These are phyloP conservation scores for Oligia fasciuncula DNA, from an alignment of 2,888 invertebrate species.

Conservation along the genomic window DNA sequence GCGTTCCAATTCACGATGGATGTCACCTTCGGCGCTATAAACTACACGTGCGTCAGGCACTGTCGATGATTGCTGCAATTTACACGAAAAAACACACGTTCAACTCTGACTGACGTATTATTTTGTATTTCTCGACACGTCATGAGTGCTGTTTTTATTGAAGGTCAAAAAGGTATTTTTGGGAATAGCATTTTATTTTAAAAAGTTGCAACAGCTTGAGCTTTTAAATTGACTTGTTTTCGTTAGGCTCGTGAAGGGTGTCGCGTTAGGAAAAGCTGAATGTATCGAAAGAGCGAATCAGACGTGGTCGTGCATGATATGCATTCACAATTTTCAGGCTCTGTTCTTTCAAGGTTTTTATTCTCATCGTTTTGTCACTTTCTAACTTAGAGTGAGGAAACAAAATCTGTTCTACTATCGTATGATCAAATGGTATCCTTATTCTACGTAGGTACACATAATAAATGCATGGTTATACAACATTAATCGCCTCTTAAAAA, in stretches of 20 bases:
- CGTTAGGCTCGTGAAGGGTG: no score
- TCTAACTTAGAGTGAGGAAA: neutral
- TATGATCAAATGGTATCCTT: constrained; percentile 7
- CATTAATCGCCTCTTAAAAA: constrained; percentile 42
- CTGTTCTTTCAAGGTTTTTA: neutral
- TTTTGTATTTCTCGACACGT: constrained; percentile 30
- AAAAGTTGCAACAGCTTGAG: neutral
- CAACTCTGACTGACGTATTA: constrained; percentile 17
- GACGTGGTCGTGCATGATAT: neutral
- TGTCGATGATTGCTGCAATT: constrained; percentile 47
- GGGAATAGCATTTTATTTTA: neutral
- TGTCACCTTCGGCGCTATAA: constrained; percentile 45
- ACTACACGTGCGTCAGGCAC: constrained; percentile 31
- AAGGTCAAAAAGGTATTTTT: neutral
- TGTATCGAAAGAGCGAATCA: neutral
- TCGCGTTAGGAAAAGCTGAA: neutral
- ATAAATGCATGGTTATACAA: constrained; percentile 50
- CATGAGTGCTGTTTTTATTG: neutral
- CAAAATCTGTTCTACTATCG: neutral
- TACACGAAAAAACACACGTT: constrained; percentile 33
- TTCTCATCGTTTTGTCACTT: neutral
- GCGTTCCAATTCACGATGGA: constrained; percentile 49
- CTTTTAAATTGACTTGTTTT: neutral
- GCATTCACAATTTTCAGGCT: neutral
- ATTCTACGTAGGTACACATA: constrained; percentile 26